These are phyloP conservation scores for Oncopeltus fasciatus DNA, from an alignment of 1,140 invertebrate species.

Conservation along the genomic window DNA sequence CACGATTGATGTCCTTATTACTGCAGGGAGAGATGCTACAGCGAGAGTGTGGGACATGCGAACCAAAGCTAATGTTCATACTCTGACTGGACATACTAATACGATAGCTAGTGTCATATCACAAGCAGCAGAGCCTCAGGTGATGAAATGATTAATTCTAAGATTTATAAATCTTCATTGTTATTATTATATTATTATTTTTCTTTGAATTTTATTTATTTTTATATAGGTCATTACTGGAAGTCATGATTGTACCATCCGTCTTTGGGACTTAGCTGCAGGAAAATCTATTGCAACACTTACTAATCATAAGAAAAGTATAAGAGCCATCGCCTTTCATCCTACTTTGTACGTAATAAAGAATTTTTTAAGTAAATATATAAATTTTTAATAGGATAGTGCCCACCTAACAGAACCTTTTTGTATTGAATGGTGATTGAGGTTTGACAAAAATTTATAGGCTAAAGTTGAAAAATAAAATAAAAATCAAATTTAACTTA, in stretches of 20 bases:
- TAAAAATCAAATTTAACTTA: too few relatives aligned
- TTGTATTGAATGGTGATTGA: too few relatives aligned
- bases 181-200: too few relatives aligned
- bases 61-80: constrained; percentile 96
- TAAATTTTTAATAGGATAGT: too few relatives aligned
- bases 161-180: not conserved
- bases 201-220: constrained; percentile 3
- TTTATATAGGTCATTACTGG: constrained; percentile 51
- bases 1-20: constrained; percentile 85
- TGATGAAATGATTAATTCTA: constrained; percentile 26
- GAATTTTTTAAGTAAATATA: too few relatives aligned
- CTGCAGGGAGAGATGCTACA: constrained; percentile 87
- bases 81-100: constrained; percentile 90
- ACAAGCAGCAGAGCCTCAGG: constrained; percentile 87
- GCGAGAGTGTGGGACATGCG: constrained; percentile 97
- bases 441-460: too few relatives aligned
- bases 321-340: constrained; percentile 80
- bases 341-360: constrained; percentile 54
- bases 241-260: constrained; percentile 71
- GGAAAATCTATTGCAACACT: constrained; percentile 88
- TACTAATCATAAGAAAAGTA: constrained; percentile 98
- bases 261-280: constrained; percentile 93
- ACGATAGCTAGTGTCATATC: constrained; percentile 88
- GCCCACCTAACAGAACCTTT: too few relatives aligned
- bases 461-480: too few relatives aligned